phyloP scores from a whole-genome alignment of 2,888 invertebrate species.

The Apotomis betuletana region DNA sequence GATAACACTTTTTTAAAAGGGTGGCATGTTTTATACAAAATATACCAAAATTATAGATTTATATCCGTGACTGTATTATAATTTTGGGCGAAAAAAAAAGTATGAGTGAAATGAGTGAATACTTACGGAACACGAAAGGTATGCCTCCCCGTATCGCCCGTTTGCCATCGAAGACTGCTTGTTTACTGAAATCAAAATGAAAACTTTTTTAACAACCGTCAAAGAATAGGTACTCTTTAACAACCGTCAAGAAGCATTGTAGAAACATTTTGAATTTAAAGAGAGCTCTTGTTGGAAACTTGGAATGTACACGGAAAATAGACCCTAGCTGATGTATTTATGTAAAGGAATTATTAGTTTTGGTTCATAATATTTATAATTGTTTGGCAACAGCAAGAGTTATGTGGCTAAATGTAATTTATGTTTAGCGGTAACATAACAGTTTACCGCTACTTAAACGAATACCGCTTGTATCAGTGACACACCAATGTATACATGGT shows the following conservation, averaged over 20 bases:
- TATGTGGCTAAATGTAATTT: too few species aligned
- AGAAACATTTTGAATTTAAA: neutral
- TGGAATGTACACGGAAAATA: neutral
- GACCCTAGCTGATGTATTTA: neutral
- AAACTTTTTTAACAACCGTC: conserved; percentile 41
- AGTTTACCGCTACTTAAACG: too few species aligned
- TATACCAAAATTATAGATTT: too few species aligned
- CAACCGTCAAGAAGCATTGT: conserved; percentile 8
- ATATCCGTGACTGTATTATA: too few species aligned
- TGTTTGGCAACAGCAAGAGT: too few species aligned
- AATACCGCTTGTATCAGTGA: too few species aligned
- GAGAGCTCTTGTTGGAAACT: neutral
- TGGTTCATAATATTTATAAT: neutral
- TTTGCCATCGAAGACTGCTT: conserved; percentile 97
- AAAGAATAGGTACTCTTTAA: conserved; percentile 30
- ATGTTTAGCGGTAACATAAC: too few species aligned
- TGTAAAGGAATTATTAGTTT: neutral
- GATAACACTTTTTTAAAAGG: too few species aligned
- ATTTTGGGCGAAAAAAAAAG: too few species aligned
- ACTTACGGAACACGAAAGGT: conserved; percentile 98
- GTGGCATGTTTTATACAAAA: too few species aligned
- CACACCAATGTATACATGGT: too few species aligned
- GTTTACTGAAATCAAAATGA: conserved; percentile 88
- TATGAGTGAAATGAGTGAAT: conserved; percentile 44
- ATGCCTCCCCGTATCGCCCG: conserved; percentile 98